Percentiles rank a stretch among this genome's conserved stretches.
Evolutionary conservation across 2,888 invertebrate species (phyloP).

Genomic region (Calliopum simillimum): DNA sequence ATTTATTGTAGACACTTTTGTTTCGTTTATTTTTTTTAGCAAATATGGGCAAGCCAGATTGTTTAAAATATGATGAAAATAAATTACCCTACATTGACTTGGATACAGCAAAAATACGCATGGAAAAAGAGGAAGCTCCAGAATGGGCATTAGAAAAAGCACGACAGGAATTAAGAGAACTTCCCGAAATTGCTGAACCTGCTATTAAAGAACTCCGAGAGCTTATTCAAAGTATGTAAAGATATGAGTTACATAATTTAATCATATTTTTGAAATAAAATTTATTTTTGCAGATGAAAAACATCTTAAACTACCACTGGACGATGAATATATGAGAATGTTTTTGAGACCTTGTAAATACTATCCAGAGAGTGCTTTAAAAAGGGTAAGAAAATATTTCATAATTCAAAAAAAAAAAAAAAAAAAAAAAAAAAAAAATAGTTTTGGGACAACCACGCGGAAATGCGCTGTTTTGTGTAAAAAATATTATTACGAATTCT

Average conservation of each 20-base stretch:
- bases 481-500: neutral
- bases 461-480: no score
- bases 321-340: constrained; percentile 79
- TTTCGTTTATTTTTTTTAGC: neutral
- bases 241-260: neutral
- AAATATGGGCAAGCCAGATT: constrained; percentile 43
- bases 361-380: constrained; percentile 84
- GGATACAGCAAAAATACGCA: constrained; percentile 71
- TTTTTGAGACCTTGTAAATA: constrained; percentile 89
- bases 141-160: constrained; percentile 74
- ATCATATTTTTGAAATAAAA: neutral
- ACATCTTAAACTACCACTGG: constrained; percentile 73
- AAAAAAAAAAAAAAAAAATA: no score
- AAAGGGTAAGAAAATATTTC: constrained; percentile 70
- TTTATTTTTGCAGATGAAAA: constrained; percentile 72
- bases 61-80: constrained; percentile 69
- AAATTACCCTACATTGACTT: constrained; percentile 74
- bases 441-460: no score
- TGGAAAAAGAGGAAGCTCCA: constrained; percentile 74
- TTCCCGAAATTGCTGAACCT: constrained; percentile 73
- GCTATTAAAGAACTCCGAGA: constrained; percentile 71
- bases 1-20: neutral
- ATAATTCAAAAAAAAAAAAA: no score
- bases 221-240: constrained; percentile 68
- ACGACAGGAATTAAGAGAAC: constrained; percentile 77